Evolutionary conservation across 2,113 vertebrate genomes (phyloP).

Genomic region (Naja naja): DNA sequence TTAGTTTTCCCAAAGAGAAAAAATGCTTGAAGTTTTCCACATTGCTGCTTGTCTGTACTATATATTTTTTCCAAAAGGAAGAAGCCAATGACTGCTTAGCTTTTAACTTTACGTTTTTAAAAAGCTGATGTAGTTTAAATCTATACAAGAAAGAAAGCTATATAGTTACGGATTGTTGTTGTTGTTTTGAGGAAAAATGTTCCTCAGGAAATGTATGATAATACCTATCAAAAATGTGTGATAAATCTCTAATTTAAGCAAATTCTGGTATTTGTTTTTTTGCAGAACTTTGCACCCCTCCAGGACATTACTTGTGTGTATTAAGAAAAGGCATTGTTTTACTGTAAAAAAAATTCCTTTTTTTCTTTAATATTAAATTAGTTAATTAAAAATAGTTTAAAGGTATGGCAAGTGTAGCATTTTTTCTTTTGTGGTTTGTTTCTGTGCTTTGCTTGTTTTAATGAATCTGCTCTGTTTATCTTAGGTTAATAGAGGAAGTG

Average conservation of each 20-base stretch:
- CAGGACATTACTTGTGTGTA: not conserved
- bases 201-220: not conserved
- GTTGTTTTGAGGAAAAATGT: not conserved
- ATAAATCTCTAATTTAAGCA: not conserved
- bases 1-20: not conserved
- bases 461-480: not conserved
- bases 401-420: not conserved
- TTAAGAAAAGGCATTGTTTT: not conserved
- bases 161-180: too few species aligned
- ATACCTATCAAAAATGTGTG: not conserved
- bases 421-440: not conserved
- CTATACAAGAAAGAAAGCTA: not conserved
- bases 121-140: not conserved
- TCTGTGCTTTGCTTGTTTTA: slow-evolving; percentile 12
- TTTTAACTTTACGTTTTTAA: not conserved
- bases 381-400: not conserved
- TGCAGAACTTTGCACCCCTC: not conserved
- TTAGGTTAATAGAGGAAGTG: slow-evolving; percentile 16
- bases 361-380: not conserved
- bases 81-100: not conserved
- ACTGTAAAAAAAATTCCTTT: not conserved
- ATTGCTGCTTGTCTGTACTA: not conserved
- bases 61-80: not conserved
- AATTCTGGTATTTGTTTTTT: not conserved
- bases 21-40: not conserved